These are phyloP conservation scores for Prenolepis imparis DNA, from an alignment of 2,888 invertebrate species.

Conservation along the genomic window DNA sequence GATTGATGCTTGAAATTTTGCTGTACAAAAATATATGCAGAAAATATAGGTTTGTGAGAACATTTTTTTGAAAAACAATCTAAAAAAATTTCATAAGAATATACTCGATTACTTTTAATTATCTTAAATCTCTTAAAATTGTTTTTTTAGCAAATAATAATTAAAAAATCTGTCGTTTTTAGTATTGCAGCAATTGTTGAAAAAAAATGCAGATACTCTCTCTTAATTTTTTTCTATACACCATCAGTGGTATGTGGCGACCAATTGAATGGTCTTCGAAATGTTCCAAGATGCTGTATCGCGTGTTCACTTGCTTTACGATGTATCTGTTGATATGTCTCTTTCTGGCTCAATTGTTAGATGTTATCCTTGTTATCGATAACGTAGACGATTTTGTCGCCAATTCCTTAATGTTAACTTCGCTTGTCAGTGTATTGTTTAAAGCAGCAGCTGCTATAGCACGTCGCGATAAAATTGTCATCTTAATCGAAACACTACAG, in stretches of 20 bases:
- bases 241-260: slow-evolving; percentile 14
- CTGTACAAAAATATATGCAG: neutral
- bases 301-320: slow-evolving; percentile 13
- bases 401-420: neutral
- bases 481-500: neutral
- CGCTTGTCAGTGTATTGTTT: neutral
- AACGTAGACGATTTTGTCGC: neutral
- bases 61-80: neutral
- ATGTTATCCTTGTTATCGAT: slow-evolving; percentile 9
- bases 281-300: slow-evolving; percentile 55
- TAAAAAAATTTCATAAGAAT: neutral
- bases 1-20: neutral
- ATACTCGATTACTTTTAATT: neutral
- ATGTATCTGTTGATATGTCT: neutral
- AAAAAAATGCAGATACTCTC: slow-evolving; percentile 27
- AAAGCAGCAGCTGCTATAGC: neutral
- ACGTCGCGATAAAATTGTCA: neutral
- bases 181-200: neutral
- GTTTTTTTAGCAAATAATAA: neutral
- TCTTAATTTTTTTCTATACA: slow-evolving; percentile 21
- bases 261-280: slow-evolving; percentile 14
- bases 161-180: neutral
- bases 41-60: neutral
- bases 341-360: neutral
- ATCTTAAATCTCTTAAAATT: neutral